These are phyloP conservation scores for Neogobius melanostomus DNA, from an alignment of 2,113 vertebrate species.

Conservation along the genomic window DNA sequence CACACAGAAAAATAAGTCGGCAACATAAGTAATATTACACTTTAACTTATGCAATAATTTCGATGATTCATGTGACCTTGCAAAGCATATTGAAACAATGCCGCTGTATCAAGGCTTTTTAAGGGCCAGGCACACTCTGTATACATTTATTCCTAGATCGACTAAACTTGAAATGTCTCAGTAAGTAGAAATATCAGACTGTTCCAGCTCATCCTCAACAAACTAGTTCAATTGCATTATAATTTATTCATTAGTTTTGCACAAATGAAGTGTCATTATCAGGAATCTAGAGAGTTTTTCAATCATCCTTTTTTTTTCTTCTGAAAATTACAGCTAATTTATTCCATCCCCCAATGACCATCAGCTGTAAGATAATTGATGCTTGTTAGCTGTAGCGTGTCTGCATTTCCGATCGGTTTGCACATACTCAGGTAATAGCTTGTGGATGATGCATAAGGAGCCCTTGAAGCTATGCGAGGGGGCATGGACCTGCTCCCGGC, in stretches of 20 bases:
- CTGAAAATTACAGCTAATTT: neutral
- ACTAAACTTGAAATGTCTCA: no score
- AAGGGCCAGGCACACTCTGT: no score
- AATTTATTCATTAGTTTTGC: neutral
- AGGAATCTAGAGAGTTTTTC: neutral
- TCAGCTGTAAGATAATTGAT: neutral
- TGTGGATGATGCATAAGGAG: conserved; percentile 8
- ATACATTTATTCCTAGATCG: no score
- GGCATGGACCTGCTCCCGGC: neutral
- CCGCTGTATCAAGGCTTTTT: no score
- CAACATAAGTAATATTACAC: no score
- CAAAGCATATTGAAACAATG: no score
- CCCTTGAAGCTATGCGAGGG: neutral
- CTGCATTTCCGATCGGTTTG: conserved; percentile 1
- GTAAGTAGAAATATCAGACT: no score
- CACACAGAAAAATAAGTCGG: no score
- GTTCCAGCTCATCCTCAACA: no score
- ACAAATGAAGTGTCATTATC: neutral
- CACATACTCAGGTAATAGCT: neutral
- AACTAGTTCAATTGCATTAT: neutral
- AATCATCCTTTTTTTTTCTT: neutral
- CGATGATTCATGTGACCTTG: no score
- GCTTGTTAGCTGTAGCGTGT: neutral
- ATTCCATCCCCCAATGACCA: neutral
- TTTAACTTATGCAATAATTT: no score